Conservation (phyloP, 2,888 invertebrate species). For the Apamea crenata region DNA sequence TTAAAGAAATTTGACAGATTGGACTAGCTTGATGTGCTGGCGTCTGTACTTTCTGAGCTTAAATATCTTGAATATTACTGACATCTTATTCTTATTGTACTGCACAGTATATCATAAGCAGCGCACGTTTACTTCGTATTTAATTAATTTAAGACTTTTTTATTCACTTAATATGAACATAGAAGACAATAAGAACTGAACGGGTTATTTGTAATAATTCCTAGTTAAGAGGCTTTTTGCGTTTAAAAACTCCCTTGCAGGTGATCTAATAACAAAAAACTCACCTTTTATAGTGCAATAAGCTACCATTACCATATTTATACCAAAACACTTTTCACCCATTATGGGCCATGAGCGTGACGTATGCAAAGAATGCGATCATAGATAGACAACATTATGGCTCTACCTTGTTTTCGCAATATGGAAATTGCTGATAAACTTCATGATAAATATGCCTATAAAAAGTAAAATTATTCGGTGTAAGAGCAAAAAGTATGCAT, state of each 20-base stretch:
- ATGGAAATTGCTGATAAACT: slow-evolving; percentile 57
- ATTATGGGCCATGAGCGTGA: slow-evolving; percentile 43
- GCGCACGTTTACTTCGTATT: not conserved
- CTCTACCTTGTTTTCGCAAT: slow-evolving; percentile 50
- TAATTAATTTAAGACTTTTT: not conserved
- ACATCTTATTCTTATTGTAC: too few relatives aligned
- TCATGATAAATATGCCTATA: slow-evolving; percentile 53
- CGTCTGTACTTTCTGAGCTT: too few relatives aligned
- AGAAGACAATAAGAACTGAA: not conserved
- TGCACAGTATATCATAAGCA: not conserved
- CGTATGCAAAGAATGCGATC: slow-evolving; percentile 50
- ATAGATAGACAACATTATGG: slow-evolving; percentile 42
- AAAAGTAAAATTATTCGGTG: slow-evolving; percentile 57
- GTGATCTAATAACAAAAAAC: not conserved
- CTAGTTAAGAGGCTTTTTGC: not conserved
- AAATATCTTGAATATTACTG: too few relatives aligned
- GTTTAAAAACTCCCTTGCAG: not conserved
- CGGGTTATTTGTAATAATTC: not conserved
- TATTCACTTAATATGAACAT: not conserved
- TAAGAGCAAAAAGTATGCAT: slow-evolving; percentile 56
- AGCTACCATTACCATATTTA: slow-evolving; percentile 36
- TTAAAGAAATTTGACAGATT: too few relatives aligned
- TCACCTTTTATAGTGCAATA: not conserved
- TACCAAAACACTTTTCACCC: slow-evolving; percentile 43
- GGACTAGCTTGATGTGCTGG: too few relatives aligned